A percentile compares a stretch with the other conserved stretches of the same genome.
These are phyloP conservation scores for Brassicogethes aeneus DNA, from an alignment of 2,888 invertebrate genomes.

Conservation along the genomic window DNA sequence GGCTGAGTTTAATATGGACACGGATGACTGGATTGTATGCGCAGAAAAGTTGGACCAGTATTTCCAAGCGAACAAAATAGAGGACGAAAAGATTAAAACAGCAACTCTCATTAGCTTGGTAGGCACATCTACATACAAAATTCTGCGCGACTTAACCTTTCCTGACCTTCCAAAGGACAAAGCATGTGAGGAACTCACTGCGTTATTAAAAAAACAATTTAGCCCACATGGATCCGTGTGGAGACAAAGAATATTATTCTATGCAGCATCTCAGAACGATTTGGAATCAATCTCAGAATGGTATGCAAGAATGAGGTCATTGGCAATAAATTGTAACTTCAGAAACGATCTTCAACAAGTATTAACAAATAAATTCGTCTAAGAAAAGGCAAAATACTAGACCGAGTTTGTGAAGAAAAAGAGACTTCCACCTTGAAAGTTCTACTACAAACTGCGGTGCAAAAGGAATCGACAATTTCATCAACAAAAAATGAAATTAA, in stretches of 20 bases:
- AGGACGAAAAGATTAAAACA: no score
- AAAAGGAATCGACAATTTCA: not conserved
- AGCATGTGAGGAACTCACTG: slow-evolving; percentile 8
- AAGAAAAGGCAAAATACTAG: slow-evolving; percentile 8
- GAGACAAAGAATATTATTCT: slow-evolving; percentile 12
- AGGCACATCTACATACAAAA: not conserved
- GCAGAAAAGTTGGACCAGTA: no score
- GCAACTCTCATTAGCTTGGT: not conserved
- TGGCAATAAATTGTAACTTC: slow-evolving; percentile 14
- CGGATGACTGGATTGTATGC: no score
- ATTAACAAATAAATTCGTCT: slow-evolving; percentile 12
- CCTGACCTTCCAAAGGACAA: not conserved
- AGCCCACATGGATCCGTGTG: slow-evolving; percentile 8
- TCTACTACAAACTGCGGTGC: slow-evolving; percentile 5
- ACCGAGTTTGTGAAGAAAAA: slow-evolving; percentile 14
- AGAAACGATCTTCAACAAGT: slow-evolving; percentile 7
- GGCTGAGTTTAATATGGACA: no score
- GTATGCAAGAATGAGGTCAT: slow-evolving; percentile 9
- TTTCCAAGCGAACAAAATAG: no score
- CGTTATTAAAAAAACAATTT: slow-evolving; percentile 11
- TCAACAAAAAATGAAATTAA: not conserved
- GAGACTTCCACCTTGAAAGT: slow-evolving; percentile 5
- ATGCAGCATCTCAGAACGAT: slow-evolving; percentile 9
- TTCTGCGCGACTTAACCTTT: not conserved
- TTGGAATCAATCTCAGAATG: slow-evolving; percentile 10